A percentile compares a stretch with the other conserved stretches of the same genome.
Conservation (phyloP, 2,797 vertebrate genomes). For the Gymnothorax reevesii region DNA sequence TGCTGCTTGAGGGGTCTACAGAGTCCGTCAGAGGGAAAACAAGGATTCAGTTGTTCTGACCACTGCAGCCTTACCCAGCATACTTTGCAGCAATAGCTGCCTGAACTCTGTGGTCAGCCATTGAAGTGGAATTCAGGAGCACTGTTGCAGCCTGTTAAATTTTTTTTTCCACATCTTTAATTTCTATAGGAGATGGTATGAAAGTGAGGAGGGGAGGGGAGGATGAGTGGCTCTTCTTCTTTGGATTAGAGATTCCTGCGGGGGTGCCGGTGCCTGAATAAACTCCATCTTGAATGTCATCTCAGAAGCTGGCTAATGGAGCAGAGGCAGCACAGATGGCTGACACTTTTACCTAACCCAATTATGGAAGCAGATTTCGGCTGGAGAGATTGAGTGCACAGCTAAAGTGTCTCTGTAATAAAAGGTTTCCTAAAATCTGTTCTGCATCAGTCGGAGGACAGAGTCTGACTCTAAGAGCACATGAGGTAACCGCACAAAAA, state of each 20-base stretch:
- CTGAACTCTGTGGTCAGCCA: conserved; percentile 70
- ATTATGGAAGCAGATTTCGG: not conserved
- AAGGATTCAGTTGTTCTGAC: too few relatives aligned
- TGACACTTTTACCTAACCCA: not conserved
- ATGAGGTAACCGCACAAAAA: not conserved
- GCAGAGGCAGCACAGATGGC: not conserved
- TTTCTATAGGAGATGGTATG: not conserved
- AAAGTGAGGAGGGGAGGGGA: not conserved
- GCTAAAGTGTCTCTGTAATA: not conserved
- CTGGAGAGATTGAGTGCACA: not conserved
- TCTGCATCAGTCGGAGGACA: not conserved
- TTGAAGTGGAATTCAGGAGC: conserved; percentile 66
- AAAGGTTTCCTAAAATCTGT: not conserved
- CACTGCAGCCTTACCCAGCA: not conserved
- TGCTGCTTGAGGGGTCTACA: too few relatives aligned
- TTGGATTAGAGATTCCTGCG: not conserved
- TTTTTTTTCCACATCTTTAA: not conserved
- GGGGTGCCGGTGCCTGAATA: not conserved
- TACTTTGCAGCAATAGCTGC: conserved; percentile 64
- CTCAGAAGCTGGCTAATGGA: not conserved
- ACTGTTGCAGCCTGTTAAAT: not conserved
- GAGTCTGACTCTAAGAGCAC: not conserved
- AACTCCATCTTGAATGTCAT: not conserved
- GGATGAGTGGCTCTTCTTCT: not conserved
- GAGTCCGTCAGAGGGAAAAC: too few relatives aligned